Base-by-base conservation (phyloP, 2,113 vertebrate species). In the Onychostoma macrolepis region DNA sequence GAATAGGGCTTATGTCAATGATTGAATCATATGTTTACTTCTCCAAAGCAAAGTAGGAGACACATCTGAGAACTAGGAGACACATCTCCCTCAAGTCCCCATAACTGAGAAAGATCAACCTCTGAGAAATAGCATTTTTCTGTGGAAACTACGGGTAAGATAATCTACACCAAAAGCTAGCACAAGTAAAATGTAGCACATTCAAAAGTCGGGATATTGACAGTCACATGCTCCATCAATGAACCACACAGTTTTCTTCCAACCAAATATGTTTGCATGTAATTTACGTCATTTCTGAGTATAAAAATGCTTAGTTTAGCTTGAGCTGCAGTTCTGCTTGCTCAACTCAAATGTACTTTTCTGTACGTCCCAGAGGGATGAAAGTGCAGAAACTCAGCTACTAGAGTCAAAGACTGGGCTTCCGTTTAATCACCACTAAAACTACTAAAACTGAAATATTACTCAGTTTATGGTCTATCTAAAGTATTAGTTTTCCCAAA, bases 221-320 rank as follows among this genome's bases (percentile, higher is more conserved):
- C 33, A 80, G n/a, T 80, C 43, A 33, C 75, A 78, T 80, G 50
- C 77, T 80, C 6, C 4, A 63, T 63, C n/a, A 41, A 80, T 9
- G 24, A 63, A 81, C 24, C 6, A 28, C 8, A 13, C 1, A 4
- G n/a, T 80, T 61, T 41, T 80, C 30, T 63, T 43, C 13, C 56
- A 41, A 9, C 56, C 33, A 80, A 81, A 65, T 4, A 81, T 81
- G n/a, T 81, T 26, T 65, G 56, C 13, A 43, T 41, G 56, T 28
- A 43, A 80, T 10, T 43, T 43, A 30, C 50, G 36, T 28, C 38
- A 63, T 63, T 63, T 1, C 24, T 15, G 53, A 80, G 56, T 24
- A 41, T n/a, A 80, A 33, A 63, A 80, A 41, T 28, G 36, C 56
- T 43, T 81, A 19, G 58, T 80, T 80, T 61, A 61, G 21, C 30